Evolutionary conservation across 2,888 invertebrate species (phyloP), one percentile per base, ranked within the genome.

Genomic region (Drosophila recens): DNA sequence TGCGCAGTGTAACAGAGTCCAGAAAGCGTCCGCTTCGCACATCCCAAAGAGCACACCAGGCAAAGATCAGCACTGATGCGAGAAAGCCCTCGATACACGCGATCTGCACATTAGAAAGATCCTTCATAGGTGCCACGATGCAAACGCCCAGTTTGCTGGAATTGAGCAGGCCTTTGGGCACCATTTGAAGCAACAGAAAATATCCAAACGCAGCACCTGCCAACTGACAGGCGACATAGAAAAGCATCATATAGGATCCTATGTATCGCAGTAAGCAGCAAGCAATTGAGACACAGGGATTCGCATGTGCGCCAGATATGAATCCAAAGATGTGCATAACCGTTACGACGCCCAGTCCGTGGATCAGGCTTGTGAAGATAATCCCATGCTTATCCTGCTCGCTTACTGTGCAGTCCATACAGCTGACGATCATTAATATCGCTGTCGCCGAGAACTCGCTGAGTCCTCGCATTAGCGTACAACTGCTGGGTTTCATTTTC

Each of bases 21-120:
- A 84, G 53, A 30, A 72, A 84, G 4, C 75, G 71, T 13, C 77
- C 77, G 33, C 79, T 82, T 3, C 84, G 79, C 8, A 83, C 75
- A 74, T 87, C 86, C 87, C 87, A 87, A n/a, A 87, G 53, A 2
- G 87, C 79, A 20, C 87, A 84, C 83, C 86, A 87, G 38, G 72
- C 83, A 34, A 86, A 57, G 0, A 87, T 23, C 5, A 84, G 20
- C 0, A 79, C 63, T 0, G 69, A 45, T 1, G 86, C 80, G 5
- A 87, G 59, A 3, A 85, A 56, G 1, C 65, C 64, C 30, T 87
- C 87, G 36, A 87, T 79, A 30, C 46, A 30, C 1, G 78, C 11
- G 0, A 82, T 57, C 45, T 87, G 83, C 1, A 51, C 0, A 17
- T 48, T 45, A 6, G 70, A 57, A 0, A 87, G 53, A 27, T 57